Evolutionary conservation across 2,113 vertebrate species (phyloP).

Genomic region (Colinus virginianus): DNA sequence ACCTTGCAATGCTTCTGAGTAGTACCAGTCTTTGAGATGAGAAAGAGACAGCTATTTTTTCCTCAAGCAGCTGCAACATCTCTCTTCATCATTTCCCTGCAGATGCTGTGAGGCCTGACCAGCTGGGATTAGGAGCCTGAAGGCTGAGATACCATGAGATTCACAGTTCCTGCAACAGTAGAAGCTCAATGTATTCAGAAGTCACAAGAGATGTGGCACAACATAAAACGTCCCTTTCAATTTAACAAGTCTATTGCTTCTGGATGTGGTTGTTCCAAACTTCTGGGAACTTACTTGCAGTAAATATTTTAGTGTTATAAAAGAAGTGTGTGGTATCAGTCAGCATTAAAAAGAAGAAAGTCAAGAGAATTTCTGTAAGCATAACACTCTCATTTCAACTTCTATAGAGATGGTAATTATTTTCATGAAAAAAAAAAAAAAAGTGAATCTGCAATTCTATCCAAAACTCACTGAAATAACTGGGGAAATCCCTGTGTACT

Average conservation of each 20-base stretch:
- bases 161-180: neutral
- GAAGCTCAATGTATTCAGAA: neutral
- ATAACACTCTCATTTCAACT: neutral
- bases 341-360: neutral
- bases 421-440: neutral
- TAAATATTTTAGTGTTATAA: neutral
- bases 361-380: neutral
- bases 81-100: neutral
- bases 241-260: constrained; percentile 37
- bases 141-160: neutral
- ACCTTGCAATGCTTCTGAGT: neutral
- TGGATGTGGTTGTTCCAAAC: neutral
- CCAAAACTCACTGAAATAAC: neutral
- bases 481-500: constrained; percentile 26
- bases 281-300: constrained; percentile 10
- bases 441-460: neutral
- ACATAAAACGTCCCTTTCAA: neutral
- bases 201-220: constrained; percentile 35
- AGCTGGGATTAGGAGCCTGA: constrained; percentile 16
- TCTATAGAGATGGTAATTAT: neutral
- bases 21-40: neutral
- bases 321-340: neutral
- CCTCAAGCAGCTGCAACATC: neutral
- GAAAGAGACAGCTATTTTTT: neutral
- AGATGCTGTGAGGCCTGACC: neutral